Percentiles rank a stretch among this genome's conserved stretches.
Conservation (phyloP, 2,888 invertebrate species). For the Deilephila porcellus region DNA sequence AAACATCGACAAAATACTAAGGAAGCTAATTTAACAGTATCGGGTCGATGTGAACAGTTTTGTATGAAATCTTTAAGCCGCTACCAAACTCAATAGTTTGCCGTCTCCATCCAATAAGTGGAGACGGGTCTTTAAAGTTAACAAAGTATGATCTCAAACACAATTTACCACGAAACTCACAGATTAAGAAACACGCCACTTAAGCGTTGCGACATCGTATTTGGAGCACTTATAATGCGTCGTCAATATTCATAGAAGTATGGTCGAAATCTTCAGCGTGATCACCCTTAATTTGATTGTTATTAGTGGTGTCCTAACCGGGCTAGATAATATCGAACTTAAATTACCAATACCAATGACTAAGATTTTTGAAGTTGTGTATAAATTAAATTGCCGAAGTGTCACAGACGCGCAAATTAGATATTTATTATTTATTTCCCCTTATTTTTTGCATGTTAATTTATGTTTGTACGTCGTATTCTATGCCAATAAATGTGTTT, state of each 20-base stretch:
- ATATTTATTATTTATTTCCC: too few relatives aligned
- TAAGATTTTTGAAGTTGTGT: background rate
- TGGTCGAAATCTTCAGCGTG: slow-evolving; percentile 33
- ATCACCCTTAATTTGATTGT: slow-evolving; percentile 27
- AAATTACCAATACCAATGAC: background rate
- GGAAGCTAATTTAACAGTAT: too few relatives aligned
- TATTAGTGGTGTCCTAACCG: slow-evolving; percentile 4
- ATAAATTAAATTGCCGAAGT: background rate
- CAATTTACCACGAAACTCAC: slow-evolving; percentile 18
- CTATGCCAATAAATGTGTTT: too few relatives aligned
- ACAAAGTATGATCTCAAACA: background rate
- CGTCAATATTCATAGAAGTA: slow-evolving; percentile 32
- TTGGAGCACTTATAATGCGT: slow-evolving; percentile 41
- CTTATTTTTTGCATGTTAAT: too few relatives aligned
- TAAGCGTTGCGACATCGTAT: slow-evolving; percentile 45
- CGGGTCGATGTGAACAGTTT: too few relatives aligned
- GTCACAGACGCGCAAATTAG: too few relatives aligned
- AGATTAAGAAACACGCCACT: slow-evolving; percentile 47
- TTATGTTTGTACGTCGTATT: too few relatives aligned
- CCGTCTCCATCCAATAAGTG: background rate
- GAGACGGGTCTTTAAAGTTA: background rate
- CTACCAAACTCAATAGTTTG: background rate
- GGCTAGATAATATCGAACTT: background rate
- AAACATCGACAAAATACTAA: too few relatives aligned
- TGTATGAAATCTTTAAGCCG: too few relatives aligned